A percentile compares a stretch with the other conserved stretches of the same genome.
Evolutionary conservation across 2,888 invertebrate species (phyloP).

Genomic region (Hofmannophila pseudospretella): DNA sequence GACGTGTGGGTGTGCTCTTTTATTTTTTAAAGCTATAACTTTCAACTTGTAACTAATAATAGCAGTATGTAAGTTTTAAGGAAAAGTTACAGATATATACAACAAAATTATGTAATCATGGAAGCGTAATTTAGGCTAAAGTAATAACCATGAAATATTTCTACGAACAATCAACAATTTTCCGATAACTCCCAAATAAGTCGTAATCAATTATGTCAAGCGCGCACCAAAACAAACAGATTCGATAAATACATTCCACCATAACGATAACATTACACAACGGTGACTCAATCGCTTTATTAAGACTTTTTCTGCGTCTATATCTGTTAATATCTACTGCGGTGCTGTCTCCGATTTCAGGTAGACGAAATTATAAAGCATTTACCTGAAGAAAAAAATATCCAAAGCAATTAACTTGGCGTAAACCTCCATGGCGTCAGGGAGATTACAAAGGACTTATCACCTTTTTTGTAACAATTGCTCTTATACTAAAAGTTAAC

Average conservation of each 20-base stretch:
- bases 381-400: constrained; percentile 59
- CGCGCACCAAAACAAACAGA: constrained; percentile 39
- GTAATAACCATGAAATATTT: background rate
- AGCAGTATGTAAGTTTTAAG: too few species aligned
- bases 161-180: background rate
- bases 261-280: constrained; percentile 48
- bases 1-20: too few species aligned
- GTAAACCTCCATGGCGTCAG: constrained; percentile 71
- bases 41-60: too few species aligned
- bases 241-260: constrained; percentile 43
- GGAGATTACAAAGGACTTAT: constrained; percentile 73
- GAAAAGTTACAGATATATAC: too few species aligned
- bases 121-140: background rate
- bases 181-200: constrained; percentile 13
- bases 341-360: constrained; percentile 67
- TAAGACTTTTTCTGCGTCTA: constrained; percentile 42
- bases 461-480: constrained; percentile 50
- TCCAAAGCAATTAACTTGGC: constrained; percentile 70
- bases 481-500: constrained; percentile 19
- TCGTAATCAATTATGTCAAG: constrained; percentile 12
- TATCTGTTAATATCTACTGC: constrained; percentile 31
- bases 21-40: too few species aligned
- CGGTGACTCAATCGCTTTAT: constrained; percentile 43
- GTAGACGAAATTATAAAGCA: constrained; percentile 68
- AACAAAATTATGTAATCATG: too few species aligned